Evolutionary conservation across 2,797 vertebrate species (phyloP).

Genomic region (Fistularia tabacaria): DNA sequence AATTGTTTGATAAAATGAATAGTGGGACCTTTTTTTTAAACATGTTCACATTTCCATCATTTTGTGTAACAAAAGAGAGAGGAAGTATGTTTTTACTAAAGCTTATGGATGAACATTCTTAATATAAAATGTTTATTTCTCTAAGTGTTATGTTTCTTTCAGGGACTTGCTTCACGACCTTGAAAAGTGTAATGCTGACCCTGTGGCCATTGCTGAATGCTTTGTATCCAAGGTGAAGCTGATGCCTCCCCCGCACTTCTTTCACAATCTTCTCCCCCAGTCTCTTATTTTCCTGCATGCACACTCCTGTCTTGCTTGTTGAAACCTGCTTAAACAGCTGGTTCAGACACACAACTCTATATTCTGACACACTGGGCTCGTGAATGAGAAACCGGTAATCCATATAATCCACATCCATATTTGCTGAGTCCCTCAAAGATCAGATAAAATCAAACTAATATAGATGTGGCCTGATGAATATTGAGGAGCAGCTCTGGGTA

Average conservation of each 20-base stretch:
- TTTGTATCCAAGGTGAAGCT: slow-evolving; percentile 95
- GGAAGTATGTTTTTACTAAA: neutral
- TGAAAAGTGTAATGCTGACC: slow-evolving; percentile 93
- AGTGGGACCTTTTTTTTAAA: slow-evolving; percentile 10
- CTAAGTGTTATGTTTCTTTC: slow-evolving; percentile 36
- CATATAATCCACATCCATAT: neutral
- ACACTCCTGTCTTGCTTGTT: slow-evolving; percentile 31
- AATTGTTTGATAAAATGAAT: slow-evolving; percentile 35
- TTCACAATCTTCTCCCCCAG: neutral
- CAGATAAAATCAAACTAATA: too few species aligned
- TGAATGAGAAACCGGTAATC: neutral
- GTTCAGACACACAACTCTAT: slow-evolving; percentile 8
- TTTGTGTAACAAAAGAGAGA: neutral
- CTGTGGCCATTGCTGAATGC: slow-evolving; percentile 95
- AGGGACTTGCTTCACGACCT: slow-evolving; percentile 93
- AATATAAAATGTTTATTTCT: slow-evolving; percentile 2
- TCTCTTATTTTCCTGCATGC: slow-evolving; percentile 10
- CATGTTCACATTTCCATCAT: neutral
- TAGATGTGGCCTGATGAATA: too few species aligned
- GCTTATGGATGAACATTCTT: too few species aligned
- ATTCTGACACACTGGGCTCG: slow-evolving; percentile 4
- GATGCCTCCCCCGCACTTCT: neutral
- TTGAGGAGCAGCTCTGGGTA: too few species aligned
- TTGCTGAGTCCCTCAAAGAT: too few species aligned
- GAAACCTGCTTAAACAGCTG: slow-evolving; percentile 53